Conservation (phyloP, 2,888 invertebrate genomes). For the Agrochola macilenta region DNA sequence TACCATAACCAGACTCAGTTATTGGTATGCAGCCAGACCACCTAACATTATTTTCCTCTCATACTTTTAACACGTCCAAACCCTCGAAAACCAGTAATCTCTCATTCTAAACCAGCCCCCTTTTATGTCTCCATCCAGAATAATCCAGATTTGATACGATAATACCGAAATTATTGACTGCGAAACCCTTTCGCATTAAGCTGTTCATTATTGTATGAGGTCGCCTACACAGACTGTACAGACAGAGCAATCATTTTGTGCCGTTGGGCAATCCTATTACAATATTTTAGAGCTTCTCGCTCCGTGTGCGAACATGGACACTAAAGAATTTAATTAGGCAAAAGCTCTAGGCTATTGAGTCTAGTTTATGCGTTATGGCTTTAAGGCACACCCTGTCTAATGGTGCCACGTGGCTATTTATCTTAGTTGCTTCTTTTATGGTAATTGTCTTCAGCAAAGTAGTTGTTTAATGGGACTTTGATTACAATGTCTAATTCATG, state of each 20-base stretch:
- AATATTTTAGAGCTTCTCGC: slow-evolving; percentile 36
- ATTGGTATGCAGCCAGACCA: slow-evolving; percentile 1
- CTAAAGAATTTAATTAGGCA: slow-evolving; percentile 55
- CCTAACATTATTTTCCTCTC: background rate
- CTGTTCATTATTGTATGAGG: slow-evolving; percentile 41
- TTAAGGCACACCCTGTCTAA: slow-evolving; percentile 44
- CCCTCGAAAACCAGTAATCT: slow-evolving; percentile 10
- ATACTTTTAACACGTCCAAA: slow-evolving; percentile 4
- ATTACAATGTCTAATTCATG: background rate
- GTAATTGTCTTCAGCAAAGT: slow-evolving; percentile 14
- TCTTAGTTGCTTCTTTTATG: slow-evolving; percentile 43
- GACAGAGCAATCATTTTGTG: slow-evolving; percentile 55
- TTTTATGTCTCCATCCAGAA: slow-evolving; percentile 37
- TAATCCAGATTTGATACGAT: slow-evolving; percentile 46
- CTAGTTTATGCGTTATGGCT: slow-evolving; percentile 43
- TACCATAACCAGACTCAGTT: background rate
- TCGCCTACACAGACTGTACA: slow-evolving; percentile 32
- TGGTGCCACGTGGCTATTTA: slow-evolving; percentile 23
- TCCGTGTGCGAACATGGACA: slow-evolving; percentile 16
- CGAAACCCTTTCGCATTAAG: slow-evolving; percentile 47
- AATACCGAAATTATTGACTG: slow-evolving; percentile 36
- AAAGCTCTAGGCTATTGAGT: slow-evolving; percentile 43
- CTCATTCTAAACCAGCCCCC: slow-evolving; percentile 14
- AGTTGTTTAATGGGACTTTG: slow-evolving; percentile 20
- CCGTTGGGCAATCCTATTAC: slow-evolving; percentile 67